phyloP scores from a whole-genome alignment of 2,113 vertebrate genomes.

The Oryzias woworae region DNA sequence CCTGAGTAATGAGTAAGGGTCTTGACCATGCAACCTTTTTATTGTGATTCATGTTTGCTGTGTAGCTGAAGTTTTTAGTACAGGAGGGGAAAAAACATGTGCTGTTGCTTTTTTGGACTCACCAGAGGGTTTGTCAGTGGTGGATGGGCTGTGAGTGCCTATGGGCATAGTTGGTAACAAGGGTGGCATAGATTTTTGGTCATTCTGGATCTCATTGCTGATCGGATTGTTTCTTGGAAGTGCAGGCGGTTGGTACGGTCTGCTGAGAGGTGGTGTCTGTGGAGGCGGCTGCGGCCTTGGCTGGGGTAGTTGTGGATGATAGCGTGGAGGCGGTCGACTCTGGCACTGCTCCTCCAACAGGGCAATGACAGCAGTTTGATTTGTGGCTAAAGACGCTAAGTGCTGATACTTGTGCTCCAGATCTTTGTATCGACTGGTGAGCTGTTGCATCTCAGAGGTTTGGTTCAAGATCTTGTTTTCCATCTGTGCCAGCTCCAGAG shows the following conservation, averaged over 20 bases:
- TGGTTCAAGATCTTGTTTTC: constrained; percentile 97
- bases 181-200: constrained; percentile 87
- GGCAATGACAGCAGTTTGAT: constrained; percentile 89
- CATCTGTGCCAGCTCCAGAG: constrained; percentile 93
- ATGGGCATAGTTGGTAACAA: constrained; percentile 89
- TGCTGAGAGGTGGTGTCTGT: constrained; percentile 73
- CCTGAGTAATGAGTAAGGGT: neutral
- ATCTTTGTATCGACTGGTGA: constrained; percentile 94
- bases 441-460: constrained; percentile 93
- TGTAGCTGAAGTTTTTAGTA: too few relatives aligned
- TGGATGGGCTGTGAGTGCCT: constrained; percentile 87
- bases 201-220: constrained; percentile 97
- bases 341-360: constrained; percentile 94
- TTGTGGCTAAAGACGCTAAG: constrained; percentile 89
- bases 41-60: constrained; percentile 8
- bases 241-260: constrained; percentile 83
- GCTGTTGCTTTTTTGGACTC: constrained; percentile 66
- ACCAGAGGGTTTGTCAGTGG: constrained; percentile 95
- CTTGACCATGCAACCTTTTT: constrained; percentile 31
- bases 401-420: constrained; percentile 97
- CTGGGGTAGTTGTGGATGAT: constrained; percentile 74
- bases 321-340: constrained; percentile 62
- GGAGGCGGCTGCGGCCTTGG: constrained; percentile 68
- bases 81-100: neutral
- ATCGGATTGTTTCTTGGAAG: constrained; percentile 89